Evolutionary conservation across 1,140 invertebrate genomes (phyloP).

Genomic region (Zaprionus inermis): DNA sequence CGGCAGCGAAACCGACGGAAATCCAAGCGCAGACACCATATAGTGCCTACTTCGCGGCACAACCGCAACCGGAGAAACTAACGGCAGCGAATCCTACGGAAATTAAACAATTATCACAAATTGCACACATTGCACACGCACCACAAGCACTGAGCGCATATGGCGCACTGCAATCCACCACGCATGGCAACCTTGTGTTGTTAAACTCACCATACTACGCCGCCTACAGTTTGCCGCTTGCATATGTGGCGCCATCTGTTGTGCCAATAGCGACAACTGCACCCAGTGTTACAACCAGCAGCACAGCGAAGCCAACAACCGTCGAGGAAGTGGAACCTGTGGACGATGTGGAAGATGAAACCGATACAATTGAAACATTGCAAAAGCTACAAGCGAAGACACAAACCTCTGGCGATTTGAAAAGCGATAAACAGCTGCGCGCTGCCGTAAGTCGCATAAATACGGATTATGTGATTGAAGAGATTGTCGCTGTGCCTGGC

Average conservation of each 20-base stretch:
- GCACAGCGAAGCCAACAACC: constrained; percentile 38
- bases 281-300: constrained; percentile 48
- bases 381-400: constrained; percentile 63
- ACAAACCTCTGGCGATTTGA: constrained; percentile 56
- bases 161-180: constrained; percentile 31
- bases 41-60: background rate
- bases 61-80: background rate
- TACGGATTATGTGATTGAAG: constrained; percentile 75
- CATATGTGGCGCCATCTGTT: constrained; percentile 60
- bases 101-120: constrained; percentile 7
- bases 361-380: constrained; percentile 46
- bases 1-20: background rate
- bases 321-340: constrained; percentile 28
- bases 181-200: constrained; percentile 26
- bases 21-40: background rate
- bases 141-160: constrained; percentile 15
- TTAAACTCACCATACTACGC: constrained; percentile 55
- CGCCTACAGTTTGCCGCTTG: constrained; percentile 51
- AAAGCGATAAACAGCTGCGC: constrained; percentile 59
- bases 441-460: constrained; percentile 70
- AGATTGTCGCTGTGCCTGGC: constrained; percentile 71
- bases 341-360: constrained; percentile 18
- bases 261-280: background rate
- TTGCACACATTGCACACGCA: constrained; percentile 2
- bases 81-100: background rate